Conservation (phyloP, 2,113 vertebrate species). For the Corythornis vintsioides region DNA sequence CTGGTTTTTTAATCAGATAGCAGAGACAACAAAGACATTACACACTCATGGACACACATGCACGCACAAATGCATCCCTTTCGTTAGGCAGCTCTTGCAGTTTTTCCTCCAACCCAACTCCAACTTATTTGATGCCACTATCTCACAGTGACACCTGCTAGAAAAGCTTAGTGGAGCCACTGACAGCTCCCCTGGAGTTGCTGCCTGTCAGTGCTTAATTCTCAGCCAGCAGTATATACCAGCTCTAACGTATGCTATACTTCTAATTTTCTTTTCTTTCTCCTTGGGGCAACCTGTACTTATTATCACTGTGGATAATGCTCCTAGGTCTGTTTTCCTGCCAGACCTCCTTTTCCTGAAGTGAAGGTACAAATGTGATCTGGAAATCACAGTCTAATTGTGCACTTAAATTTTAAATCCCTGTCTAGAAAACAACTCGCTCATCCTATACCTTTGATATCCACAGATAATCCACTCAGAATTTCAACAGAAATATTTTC, state of each 20-base stretch:
- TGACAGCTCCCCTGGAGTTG: neutral
- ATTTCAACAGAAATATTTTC: neutral
- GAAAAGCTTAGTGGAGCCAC: neutral
- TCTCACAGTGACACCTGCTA: conserved; percentile 21
- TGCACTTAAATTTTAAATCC: neutral
- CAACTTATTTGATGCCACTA: neutral
- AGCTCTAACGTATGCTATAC: neutral
- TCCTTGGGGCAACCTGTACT: neutral
- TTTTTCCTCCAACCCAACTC: neutral
- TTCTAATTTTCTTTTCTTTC: conserved; percentile 24
- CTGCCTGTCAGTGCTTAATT: neutral
- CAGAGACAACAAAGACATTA: neutral
- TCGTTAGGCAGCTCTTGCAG: neutral
- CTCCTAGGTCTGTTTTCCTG: neutral
- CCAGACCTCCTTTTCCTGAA: neutral
- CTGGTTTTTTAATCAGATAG: neutral
- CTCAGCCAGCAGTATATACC: neutral
- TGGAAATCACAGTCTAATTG: conserved; percentile 4
- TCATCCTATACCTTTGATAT: conserved; percentile 6
- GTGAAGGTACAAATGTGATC: conserved; percentile 38
- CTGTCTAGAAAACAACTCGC: neutral
- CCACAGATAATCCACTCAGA: neutral
- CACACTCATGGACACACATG: neutral
- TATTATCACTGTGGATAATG: conserved; percentile 38
- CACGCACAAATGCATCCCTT: neutral